Evolutionary conservation across 2,888 invertebrate genomes (phyloP), one percentile per base, ranked within the genome.

Genomic region (Hirtodrosophila alboralis): DNA sequence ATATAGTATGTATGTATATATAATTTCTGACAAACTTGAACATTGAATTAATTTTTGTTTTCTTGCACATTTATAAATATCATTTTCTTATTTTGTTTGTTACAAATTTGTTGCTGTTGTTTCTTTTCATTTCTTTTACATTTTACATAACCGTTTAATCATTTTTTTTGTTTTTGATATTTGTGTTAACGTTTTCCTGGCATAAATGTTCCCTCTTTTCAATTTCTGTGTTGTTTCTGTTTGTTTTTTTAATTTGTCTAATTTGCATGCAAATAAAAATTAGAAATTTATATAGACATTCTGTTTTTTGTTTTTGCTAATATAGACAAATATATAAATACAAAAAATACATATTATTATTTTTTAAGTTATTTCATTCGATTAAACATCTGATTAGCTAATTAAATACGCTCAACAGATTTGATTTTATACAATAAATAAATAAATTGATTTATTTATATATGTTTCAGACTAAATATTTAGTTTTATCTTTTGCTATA

Each of bases 11-110:
- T 66, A 59, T 72, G 68, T 67, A 81, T 87, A 81, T 87, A 73
- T 86, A 87, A 67, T 71, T 76, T 87, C 72, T 88, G 87, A 87
- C 86, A 86, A 84, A 86, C 86, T 84, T 86, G 65, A 84, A 84
- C 87, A 86, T 83, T 74, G 54, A 75, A 75, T 69, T 75, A 61
- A 60, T 70, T 75, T 73, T 48, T 48, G 63, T 75, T 73, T 48
- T 48, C 63, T 67, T 85, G 74, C 67, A 86, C 71, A 75, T 72
- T 69, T 67, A 74, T 84, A 68, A 66, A 72, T 80, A 71, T 64
- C 72, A 68, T 75, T n/a, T n/a, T n/a, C n/a, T n/a, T n/a, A n/a
- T n/a, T n/a, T n/a, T n/a, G n/a, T n/a, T 79, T 79, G 66, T 75
- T 87, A 70, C 72, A 61, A 68, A 57, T 52, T 57, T 73, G 31